A percentile compares a stretch with the other conserved stretches of the same genome.
These are phyloP conservation scores for Cephus nigrinus DNA, from an alignment of 2,888 invertebrate species.

Conservation along the genomic window DNA sequence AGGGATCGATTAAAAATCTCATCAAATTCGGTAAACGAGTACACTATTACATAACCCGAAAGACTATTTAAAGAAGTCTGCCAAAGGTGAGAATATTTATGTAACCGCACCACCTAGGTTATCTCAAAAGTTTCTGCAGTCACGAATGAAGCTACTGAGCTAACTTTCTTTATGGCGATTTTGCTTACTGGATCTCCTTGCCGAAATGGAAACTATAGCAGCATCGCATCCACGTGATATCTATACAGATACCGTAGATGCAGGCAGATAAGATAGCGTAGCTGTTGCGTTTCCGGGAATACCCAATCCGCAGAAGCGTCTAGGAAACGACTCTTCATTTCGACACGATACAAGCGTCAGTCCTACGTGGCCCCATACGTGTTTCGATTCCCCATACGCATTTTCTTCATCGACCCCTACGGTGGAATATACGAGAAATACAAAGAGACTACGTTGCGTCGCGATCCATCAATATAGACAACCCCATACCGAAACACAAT, in stretches of 20 bases:
- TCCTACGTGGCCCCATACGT: slow-evolving; percentile 26
- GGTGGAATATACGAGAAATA: slow-evolving; percentile 22
- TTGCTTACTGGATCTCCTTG: neutral
- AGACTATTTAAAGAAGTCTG: neutral
- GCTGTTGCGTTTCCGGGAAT: slow-evolving; percentile 26
- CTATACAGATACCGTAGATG: neutral
- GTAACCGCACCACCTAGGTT: neutral
- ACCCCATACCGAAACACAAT: slow-evolving; percentile 33
- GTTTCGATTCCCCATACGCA: slow-evolving; percentile 30
- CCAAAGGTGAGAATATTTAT: neutral
- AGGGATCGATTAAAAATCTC: neutral
- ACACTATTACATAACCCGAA: neutral
- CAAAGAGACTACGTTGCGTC: slow-evolving; percentile 32
- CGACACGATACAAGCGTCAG: slow-evolving; percentile 30
- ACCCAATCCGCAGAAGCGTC: slow-evolving; percentile 32
- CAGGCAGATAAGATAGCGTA: neutral
- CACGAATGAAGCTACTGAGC: neutral
- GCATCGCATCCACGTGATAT: neutral
- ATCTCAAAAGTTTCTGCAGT: neutral
- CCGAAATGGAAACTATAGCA: neutral
- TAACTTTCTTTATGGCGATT: neutral
- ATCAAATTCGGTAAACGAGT: neutral
- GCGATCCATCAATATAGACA: slow-evolving; percentile 36
- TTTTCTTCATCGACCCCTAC: slow-evolving; percentile 12
- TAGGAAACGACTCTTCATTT: slow-evolving; percentile 38